These are phyloP conservation scores for Phyto melanocephala DNA, from an alignment of 2,888 invertebrate species.

Conservation along the genomic window DNA sequence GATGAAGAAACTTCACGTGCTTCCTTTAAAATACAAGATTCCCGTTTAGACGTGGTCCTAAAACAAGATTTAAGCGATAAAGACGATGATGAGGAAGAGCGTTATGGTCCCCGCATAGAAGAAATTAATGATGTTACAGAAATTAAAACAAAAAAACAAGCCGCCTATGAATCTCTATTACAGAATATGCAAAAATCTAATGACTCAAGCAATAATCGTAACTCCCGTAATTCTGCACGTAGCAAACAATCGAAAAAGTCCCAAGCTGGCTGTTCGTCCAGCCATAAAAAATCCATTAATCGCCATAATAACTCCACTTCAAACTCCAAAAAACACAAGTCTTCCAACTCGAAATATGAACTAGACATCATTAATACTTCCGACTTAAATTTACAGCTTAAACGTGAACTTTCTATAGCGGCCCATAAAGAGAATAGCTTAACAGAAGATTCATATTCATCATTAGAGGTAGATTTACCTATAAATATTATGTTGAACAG, in stretches of 20 bases:
- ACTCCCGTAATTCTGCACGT: constrained; percentile 77
- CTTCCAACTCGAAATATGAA: constrained; percentile 54
- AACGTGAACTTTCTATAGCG: constrained; percentile 66
- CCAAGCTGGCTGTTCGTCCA: constrained; percentile 53
- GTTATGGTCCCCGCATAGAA: constrained; percentile 69
- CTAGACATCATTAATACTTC: constrained; percentile 70
- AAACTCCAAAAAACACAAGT: constrained; percentile 63
- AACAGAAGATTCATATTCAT: constrained; percentile 76
- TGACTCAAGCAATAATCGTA: constrained; percentile 74
- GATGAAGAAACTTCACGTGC: constrained; percentile 78
- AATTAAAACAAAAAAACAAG: constrained; percentile 69
- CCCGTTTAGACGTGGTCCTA: constrained; percentile 77
- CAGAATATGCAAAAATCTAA: constrained; percentile 74
- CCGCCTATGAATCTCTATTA: constrained; percentile 71
- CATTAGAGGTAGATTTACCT: constrained; percentile 79
- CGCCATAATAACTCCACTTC: constrained; percentile 51
- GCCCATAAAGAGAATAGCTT: constrained; percentile 67
- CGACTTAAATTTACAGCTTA: constrained; percentile 73
- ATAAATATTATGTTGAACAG: constrained; percentile 75
- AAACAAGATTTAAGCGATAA: constrained; percentile 74
- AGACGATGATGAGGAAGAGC: constrained; percentile 67
- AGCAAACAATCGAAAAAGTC: constrained; percentile 71
- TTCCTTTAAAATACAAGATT: constrained; percentile 78
- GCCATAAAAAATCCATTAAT: constrained; percentile 51
- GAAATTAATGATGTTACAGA: constrained; percentile 66